Conservation (phyloP, 2,888 invertebrate genomes). For the Epirrhoe tristata region DNA sequence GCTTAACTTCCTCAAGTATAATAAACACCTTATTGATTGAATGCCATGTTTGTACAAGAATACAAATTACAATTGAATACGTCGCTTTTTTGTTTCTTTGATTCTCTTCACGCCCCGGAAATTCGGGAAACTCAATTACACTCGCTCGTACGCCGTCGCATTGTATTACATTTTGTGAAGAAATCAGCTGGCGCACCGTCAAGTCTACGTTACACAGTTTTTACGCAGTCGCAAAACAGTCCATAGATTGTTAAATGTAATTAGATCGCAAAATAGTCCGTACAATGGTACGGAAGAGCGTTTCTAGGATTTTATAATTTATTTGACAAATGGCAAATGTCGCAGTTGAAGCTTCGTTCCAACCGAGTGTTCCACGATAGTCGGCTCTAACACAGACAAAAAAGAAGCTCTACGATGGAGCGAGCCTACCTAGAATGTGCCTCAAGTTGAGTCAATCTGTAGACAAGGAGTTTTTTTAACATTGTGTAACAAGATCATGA, state of each 20-base stretch:
- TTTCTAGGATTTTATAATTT: too few relatives aligned
- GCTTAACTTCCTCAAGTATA: neutral
- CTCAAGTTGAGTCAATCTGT: conserved; percentile 22
- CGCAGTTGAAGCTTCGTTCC: too few relatives aligned
- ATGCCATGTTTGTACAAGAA: neutral
- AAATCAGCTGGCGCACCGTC: neutral
- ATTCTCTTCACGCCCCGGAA: conserved; percentile 41
- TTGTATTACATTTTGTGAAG: conserved; percentile 19
- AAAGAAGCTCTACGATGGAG: too few relatives aligned
- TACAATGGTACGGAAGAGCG: too few relatives aligned
- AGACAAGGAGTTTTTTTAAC: conserved; percentile 1
- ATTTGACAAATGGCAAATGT: too few relatives aligned
- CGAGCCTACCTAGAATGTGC: too few relatives aligned
- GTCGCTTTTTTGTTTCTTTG: conserved; percentile 38
- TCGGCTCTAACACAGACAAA: too few relatives aligned
- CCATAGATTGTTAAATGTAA: too few relatives aligned
- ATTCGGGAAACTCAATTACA: conserved; percentile 37
- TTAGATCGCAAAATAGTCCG: too few relatives aligned
- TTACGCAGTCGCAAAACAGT: too few relatives aligned
- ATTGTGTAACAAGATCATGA: neutral
- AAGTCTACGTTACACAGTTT: neutral
- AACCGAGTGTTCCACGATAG: too few relatives aligned
- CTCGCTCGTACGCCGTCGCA: conserved; percentile 3
- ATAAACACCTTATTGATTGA: neutral
- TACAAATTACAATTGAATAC: conserved; percentile 7